A percentile compares a stretch with the other conserved stretches of the same genome.
These are phyloP conservation scores for Perca flavescens DNA, from an alignment of 2,113 vertebrate species.

Conservation along the genomic window DNA sequence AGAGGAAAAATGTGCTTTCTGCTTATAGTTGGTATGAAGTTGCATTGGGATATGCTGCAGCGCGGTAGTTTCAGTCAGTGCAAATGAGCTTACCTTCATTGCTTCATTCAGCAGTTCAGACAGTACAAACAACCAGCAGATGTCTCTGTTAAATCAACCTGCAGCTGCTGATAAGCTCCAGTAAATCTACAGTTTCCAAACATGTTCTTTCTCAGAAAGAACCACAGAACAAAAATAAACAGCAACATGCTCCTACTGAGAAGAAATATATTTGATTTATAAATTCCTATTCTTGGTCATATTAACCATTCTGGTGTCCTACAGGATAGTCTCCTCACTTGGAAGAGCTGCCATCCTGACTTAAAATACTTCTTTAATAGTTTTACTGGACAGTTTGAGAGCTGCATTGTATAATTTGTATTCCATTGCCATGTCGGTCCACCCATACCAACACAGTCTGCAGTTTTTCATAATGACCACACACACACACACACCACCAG, in stretches of 20 bases:
- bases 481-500: neutral
- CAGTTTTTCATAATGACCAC: neutral
- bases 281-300: neutral
- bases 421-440: conserved; percentile 16
- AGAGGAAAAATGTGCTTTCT: neutral
- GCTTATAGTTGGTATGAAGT: neutral
- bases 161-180: conserved; percentile 26
- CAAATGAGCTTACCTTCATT: conserved; percentile 5
- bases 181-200: conserved; percentile 5
- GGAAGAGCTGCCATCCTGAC: conserved; percentile 28
- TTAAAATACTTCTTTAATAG: conserved; percentile 5
- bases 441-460: conserved; percentile 10
- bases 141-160: conserved; percentile 59
- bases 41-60: conserved; percentile 9
- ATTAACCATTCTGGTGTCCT: neutral
- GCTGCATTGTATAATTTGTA: conserved; percentile 20
- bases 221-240: neutral
- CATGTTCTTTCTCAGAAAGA: conserved; percentile 1
- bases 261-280: neutral
- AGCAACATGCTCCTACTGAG: conserved; percentile 1
- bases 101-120: conserved; percentile 16
- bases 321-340: conserved; percentile 32
- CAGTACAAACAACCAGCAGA: conserved; percentile 56
- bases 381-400: conserved; percentile 14
- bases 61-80: conserved; percentile 25